A percentile compares a stretch with the other conserved stretches of the same genome.
These are phyloP conservation scores for Cheilosia impressa DNA, from an alignment of 2,888 invertebrate species.

Conservation along the genomic window DNA sequence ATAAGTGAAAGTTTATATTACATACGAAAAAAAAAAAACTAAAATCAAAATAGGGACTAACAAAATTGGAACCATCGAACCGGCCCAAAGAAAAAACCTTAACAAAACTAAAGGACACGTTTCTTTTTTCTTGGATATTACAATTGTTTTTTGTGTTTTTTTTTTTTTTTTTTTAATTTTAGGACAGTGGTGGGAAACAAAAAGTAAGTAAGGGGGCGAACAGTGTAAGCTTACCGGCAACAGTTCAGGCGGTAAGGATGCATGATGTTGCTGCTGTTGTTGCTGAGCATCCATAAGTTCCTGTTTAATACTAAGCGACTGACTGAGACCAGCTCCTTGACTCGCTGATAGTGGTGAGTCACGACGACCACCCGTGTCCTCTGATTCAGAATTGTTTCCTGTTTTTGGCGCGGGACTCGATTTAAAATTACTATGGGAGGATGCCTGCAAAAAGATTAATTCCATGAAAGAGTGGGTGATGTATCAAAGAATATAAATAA, in stretches of 20 bases:
- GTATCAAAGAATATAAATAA: too few species aligned
- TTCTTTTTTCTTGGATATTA: conserved; percentile 27
- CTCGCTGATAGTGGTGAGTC: conserved; percentile 83
- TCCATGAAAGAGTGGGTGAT: not conserved
- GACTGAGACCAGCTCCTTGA: conserved; percentile 82
- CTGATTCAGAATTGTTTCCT: conserved; percentile 85
- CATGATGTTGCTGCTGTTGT: conserved; percentile 82
- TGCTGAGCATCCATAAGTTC: conserved; percentile 83
- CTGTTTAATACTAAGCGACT: conserved; percentile 84
- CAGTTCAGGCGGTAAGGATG: conserved; percentile 83
- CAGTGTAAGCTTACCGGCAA: conserved; percentile 82
- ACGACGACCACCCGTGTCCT: conserved; percentile 82
- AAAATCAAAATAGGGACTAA: conserved; percentile 62
- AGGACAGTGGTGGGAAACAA: conserved; percentile 18
- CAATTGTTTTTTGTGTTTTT: conserved; percentile 9
- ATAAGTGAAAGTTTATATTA: conserved; percentile 19
- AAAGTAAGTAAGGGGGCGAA: not conserved
- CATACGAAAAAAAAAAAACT: conserved; percentile 44
- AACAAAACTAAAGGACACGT: conserved; percentile 79
- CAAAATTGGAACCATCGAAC: conserved; percentile 83
- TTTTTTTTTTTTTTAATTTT: conserved; percentile 13
- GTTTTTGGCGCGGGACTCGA: conserved; percentile 88
- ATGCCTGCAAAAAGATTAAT: conserved; percentile 84
- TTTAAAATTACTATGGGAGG: conserved; percentile 87
- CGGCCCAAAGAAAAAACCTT: conserved; percentile 85